These are phyloP conservation scores for Rallus crepitans DNA, from an alignment of 2,797 vertebrate species.

Conservation along the genomic window DNA sequence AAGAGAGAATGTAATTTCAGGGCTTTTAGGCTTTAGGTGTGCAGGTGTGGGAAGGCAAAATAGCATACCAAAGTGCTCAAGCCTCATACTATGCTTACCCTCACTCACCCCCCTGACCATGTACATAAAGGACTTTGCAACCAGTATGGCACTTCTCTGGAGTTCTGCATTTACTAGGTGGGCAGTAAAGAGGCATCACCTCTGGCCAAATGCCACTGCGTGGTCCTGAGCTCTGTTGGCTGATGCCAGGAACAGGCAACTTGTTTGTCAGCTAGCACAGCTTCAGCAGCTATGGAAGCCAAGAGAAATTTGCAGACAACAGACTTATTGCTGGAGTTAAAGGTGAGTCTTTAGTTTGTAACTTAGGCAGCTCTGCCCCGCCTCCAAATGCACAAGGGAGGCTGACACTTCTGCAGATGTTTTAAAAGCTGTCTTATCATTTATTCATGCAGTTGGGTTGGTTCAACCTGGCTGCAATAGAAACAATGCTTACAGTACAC, in stretches of 20 bases:
- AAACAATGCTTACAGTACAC: constrained; percentile 49
- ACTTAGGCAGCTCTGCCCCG: not conserved
- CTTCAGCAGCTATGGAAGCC: not conserved
- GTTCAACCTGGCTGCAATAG: constrained; percentile 20
- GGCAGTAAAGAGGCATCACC: not conserved
- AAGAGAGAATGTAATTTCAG: not conserved
- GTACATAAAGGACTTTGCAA: not conserved
- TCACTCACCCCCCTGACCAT: not conserved
- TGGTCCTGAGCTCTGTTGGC: not conserved
- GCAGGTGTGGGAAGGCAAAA: not conserved
- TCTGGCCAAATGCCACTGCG: not conserved
- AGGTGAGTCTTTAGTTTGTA: not conserved
- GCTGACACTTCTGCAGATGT: constrained; percentile 18
- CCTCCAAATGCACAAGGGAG: not conserved
- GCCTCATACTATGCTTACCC: not conserved
- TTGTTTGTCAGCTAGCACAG: not conserved
- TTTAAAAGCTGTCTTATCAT: constrained; percentile 64
- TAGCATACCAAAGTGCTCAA: not conserved
- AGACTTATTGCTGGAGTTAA: not conserved
- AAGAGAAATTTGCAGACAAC: not conserved
- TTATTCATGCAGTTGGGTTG: constrained; percentile 59
- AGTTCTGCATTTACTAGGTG: not conserved
- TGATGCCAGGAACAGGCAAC: not conserved
- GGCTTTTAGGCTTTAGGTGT: not conserved
- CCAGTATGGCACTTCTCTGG: not conserved